These are phyloP conservation scores for Pangasius mekongensis DNA, from an alignment of 2,797 vertebrate genomes.

Conservation along the genomic window DNA sequence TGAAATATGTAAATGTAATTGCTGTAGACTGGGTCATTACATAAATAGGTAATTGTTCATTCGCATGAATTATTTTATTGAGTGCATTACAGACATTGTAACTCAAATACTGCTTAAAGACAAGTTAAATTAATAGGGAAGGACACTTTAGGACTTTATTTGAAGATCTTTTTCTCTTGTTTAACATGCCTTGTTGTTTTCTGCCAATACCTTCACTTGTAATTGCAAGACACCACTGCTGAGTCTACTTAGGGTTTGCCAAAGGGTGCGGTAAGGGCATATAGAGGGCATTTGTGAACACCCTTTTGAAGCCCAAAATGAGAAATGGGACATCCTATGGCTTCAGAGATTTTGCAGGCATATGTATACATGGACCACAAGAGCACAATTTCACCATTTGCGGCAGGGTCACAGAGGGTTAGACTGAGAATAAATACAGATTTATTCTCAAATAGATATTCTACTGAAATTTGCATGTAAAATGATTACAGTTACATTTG, in stretches of 20 bases:
- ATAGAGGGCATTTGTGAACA: background rate
- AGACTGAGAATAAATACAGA: background rate
- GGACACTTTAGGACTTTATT: background rate
- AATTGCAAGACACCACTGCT: background rate
- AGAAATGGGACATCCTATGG: background rate
- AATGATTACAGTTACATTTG: background rate
- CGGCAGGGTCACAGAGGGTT: background rate
- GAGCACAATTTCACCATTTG: background rate
- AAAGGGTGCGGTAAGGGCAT: background rate
- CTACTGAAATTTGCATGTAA: background rate
- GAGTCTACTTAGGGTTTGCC: background rate
- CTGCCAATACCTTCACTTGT: background rate
- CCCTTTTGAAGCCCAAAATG: background rate
- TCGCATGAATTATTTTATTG: background rate
- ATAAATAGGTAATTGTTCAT: background rate
- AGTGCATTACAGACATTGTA: background rate
- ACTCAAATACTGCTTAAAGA: background rate
- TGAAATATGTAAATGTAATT: background rate
- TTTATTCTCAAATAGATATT: background rate
- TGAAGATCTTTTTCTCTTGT: background rate
- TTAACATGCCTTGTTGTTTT: background rate
- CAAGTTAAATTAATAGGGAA: background rate
- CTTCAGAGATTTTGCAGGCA: background rate
- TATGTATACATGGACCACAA: background rate
- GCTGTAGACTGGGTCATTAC: background rate